Conservation (phyloP, 2,113 vertebrate genomes). For the Sprattus sprattus region DNA sequence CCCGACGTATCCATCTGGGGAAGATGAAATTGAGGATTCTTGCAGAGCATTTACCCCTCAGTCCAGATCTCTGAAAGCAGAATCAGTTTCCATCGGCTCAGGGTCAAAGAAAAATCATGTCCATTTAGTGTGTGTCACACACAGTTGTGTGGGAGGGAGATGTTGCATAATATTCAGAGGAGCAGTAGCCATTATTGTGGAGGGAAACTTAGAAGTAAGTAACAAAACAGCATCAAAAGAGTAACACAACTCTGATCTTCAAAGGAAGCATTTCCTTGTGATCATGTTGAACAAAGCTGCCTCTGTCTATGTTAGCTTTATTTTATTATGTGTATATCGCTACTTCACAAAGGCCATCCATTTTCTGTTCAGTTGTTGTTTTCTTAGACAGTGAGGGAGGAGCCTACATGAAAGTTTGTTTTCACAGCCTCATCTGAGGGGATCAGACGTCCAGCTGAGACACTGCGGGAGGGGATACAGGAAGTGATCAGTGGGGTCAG, state of each 20-base stretch:
- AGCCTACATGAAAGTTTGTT: constrained; percentile 25
- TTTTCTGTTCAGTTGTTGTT: constrained; percentile 29
- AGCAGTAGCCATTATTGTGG: no score
- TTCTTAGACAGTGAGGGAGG: constrained; percentile 30
- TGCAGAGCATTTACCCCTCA: neutral
- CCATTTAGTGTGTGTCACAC: neutral
- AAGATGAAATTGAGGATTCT: neutral
- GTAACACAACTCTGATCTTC: neutral
- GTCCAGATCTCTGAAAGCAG: no score
- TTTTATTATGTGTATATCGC: neutral
- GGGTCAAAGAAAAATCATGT: neutral
- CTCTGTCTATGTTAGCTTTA: neutral
- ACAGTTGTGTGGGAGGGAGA: neutral
- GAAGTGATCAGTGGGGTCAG: constrained; percentile 60
- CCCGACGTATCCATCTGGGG: no score
- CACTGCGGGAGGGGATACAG: constrained; percentile 53
- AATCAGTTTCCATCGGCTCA: no score
- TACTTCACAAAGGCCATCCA: neutral
- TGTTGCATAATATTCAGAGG: no score
- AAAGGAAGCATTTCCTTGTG: neutral
- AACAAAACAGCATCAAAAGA: neutral
- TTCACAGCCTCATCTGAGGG: constrained; percentile 31
- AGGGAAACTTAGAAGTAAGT: no score
- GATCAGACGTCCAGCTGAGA: constrained; percentile 43
- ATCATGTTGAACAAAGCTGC: neutral